Base-by-base conservation (phyloP, 2,113 vertebrate genomes). In the Ivindomyrus marchei region DNA sequence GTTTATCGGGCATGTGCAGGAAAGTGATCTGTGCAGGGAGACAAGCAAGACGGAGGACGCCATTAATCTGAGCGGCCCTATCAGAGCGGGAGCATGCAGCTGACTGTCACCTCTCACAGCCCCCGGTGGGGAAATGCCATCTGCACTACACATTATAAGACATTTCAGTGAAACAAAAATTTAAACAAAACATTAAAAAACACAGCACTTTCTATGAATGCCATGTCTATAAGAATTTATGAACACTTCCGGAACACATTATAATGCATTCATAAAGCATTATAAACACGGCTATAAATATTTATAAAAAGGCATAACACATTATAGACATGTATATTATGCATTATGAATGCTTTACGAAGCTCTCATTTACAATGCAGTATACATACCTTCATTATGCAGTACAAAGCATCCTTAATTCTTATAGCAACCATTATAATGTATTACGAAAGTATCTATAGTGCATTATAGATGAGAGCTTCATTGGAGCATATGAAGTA, bases 1-100 rank as follows among this genome's bases (percentile, higher is more conserved):
- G 52, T 89, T 89, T 89, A 89, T 89, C 46, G 88, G 88, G 70
- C 31, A 46, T 17, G 88, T 27, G 58, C 88, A 89, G 66, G 66
- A 49, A 88, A 66, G 56, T 17, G 87, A 58, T 46, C 62, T 31
- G 62, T 13, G 62, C 62, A 31, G 27, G 62, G 10, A 70, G 62
- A 70, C n/a, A 31, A 11, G 62, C n/a, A 27, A 70, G 62, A 70
- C 3, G 27, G 27, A 70, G 62, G 62, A 31, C 10, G 27, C 27
- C 56, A n/a, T n/a, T 42, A 13, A 36, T 6, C 21, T 3, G 39
- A 88, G 56, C 1, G 2, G 2, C 24, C 87, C 31, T 88, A 46
- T 66, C 56, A 42, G 52, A 13, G 39, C 0, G 10, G 52, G 36
- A 27, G n/a, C 52, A 21, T 39, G 36, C 39, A n/a, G 27, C 87